phyloP scores from a whole-genome alignment of 2,888 invertebrate genomes.

The Microdon myrmicae region DNA sequence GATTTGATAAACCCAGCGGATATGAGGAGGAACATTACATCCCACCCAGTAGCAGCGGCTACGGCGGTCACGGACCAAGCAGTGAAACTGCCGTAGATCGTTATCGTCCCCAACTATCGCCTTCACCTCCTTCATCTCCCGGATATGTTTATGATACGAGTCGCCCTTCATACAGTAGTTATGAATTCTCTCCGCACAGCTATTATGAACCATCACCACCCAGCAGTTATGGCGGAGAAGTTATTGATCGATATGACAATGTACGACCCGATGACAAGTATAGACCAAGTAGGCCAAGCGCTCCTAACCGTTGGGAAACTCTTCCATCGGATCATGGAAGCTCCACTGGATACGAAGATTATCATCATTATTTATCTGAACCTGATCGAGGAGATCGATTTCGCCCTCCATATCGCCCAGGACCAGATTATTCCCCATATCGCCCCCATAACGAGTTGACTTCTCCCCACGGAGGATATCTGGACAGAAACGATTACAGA shows the following conservation, averaged over 20 bases:
- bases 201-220: constrained; percentile 62
- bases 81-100: constrained; percentile 60
- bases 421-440: constrained; percentile 61
- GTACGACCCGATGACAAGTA: constrained; percentile 57
- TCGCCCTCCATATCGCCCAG: constrained; percentile 61
- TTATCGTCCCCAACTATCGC: constrained; percentile 59
- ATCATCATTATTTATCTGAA: constrained; percentile 57
- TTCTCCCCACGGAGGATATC: constrained; percentile 57
- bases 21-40: constrained; percentile 56
- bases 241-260: constrained; percentile 64
- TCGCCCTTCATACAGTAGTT: constrained; percentile 60
- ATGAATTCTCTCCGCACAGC: constrained; percentile 62
- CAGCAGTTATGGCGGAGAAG: constrained; percentile 60
- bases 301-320: constrained; percentile 61
- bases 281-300: constrained; percentile 55
- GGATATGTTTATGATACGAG: constrained; percentile 59
- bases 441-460: constrained; percentile 57
- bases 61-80: constrained; percentile 56
- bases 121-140: constrained; percentile 56
- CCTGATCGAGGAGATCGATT: constrained; percentile 59
- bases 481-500: constrained; percentile 57
- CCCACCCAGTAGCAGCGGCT: constrained; percentile 50
- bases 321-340: constrained; percentile 59
- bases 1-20: constrained; percentile 50
- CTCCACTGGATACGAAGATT: constrained; percentile 62